Percentiles rank a stretch among this genome's conserved stretches.
phyloP scores from a whole-genome alignment of 2,797 vertebrate species.

The Hylomyscus alleni region DNA sequence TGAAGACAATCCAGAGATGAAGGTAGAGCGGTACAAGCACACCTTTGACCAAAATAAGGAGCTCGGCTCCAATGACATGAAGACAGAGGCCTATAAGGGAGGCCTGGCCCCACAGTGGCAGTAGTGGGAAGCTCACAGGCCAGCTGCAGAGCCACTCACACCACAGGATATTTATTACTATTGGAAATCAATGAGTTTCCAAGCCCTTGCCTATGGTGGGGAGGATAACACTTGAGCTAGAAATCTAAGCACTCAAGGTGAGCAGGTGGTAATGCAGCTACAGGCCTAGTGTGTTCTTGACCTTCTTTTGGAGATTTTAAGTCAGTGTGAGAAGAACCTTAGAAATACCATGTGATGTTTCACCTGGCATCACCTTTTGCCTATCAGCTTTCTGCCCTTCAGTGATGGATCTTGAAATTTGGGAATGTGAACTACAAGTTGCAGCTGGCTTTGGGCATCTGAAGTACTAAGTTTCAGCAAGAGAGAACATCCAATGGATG shows the following conservation, averaged over 20 bases:
- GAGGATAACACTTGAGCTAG: background rate
- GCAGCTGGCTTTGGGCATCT: background rate
- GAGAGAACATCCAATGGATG: background rate
- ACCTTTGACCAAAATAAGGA: conserved; percentile 96
- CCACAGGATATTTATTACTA: background rate
- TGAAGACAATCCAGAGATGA: conserved; percentile 95
- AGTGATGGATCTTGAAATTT: background rate
- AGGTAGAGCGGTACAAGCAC: conserved; percentile 91
- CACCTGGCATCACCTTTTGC: background rate
- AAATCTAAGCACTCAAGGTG: conserved; percentile 1
- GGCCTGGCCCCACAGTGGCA: conserved; percentile 67
- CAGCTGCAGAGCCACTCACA: rapidly evolving
- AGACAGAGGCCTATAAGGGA: conserved; percentile 92
- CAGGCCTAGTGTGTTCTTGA: background rate
- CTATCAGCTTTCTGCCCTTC: background rate
- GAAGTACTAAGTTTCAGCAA: conserved; percentile 14
- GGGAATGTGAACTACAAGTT: conserved; percentile 4
- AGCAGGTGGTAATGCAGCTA: background rate
- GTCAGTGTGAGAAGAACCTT: conserved; percentile 38
- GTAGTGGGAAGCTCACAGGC: background rate
- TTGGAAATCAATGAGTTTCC: rapidly evolving
- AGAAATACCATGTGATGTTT: background rate
- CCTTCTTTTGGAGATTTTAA: conserved; percentile 72
- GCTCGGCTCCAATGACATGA: conserved; percentile 97
- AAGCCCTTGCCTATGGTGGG: background rate